phyloP scores from a whole-genome alignment of 2,113 vertebrate genomes.

The Phaethornis superciliosus region DNA sequence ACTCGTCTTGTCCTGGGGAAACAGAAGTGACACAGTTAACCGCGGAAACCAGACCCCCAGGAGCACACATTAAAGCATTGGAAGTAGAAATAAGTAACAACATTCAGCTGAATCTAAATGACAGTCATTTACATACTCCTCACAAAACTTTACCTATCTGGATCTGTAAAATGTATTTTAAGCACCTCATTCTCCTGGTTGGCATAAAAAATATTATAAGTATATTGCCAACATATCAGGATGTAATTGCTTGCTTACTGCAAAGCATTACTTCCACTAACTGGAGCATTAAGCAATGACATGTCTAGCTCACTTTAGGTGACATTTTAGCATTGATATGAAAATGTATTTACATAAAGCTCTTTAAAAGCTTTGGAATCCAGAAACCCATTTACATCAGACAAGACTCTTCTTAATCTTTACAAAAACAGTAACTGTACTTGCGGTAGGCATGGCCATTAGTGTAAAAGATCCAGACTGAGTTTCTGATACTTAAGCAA shows the following conservation, averaged over 20 bases:
- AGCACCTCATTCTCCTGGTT: not conserved
- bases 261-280: conserved; percentile 48
- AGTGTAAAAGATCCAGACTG: conserved; percentile 41
- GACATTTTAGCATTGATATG: not conserved
- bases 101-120: conserved; percentile 8
- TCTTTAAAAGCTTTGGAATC: conserved; percentile 26
- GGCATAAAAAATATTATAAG: not conserved
- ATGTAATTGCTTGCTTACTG: conserved; percentile 43
- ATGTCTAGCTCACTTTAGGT: not conserved
- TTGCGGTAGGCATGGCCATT: not conserved
- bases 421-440: not conserved
- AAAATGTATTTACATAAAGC: not conserved
- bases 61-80: not conserved
- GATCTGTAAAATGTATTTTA: conserved; percentile 16
- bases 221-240: conserved; percentile 39
- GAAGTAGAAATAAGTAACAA: conserved; percentile 4
- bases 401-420: conserved; percentile 33
- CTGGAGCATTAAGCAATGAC: conserved; percentile 40
- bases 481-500: conserved; percentile 11
- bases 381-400: conserved; percentile 30
- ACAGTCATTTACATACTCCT: not conserved
- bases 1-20: conserved; percentile 97
- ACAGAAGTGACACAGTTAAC: conserved; percentile 74
- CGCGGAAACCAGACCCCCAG: not conserved
- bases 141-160: conserved; percentile 16